Evolutionary conservation across 2,113 vertebrate species (phyloP), one percentile per base, ranked within the genome.

Genomic region (Pachyramphus minor): DNA sequence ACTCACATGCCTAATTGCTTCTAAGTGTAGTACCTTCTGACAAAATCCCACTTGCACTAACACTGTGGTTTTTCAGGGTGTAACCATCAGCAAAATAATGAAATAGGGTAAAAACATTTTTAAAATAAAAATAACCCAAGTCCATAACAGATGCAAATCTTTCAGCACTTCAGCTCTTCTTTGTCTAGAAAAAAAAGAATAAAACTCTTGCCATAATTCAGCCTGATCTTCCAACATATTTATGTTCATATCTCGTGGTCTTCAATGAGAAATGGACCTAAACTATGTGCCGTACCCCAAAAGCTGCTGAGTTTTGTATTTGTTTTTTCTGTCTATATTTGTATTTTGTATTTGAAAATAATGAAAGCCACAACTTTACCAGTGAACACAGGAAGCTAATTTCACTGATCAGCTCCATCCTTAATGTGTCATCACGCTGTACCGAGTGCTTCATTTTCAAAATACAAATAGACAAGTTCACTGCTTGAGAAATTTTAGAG

Each of bases 91-190:
- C 71, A 90, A 84, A 95, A 90, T 81, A 86, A 96, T 76, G 62
- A 82, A 95, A 76, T 28, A 11, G 35, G 21, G 60, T 71, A 78
- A 73, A 75, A 78, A 21, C 25, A 49, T 47, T 50, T 76, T 85
- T 13, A 49, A 63, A 79, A 63, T 81, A 37, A 90, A 79, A 96
- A 85, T 60, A 50, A 95, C 20, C 28, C 28, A 76, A 84, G 31
- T 66, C 19, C 8, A 3, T 41, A 64, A 83, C 52, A 55, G 74
- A 79, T 12, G 27, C 53, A 89, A 39, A n/a, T 47, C 25, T 95
- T 91, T 90, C 95, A 92, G 37, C 35, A 85, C 69, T 84, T 90
- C 78, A 90, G 35, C 17, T 75, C 87, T 71, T 92, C 85, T 95
- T 95, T 86, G 92, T 95, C n/a, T 66, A 52, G 62, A 56, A 89